Evolutionary conservation across 1,140 invertebrate genomes (phyloP), one percentile per base, ranked within the genome.

Genomic region (Acyrthosiphon pisum): DNA sequence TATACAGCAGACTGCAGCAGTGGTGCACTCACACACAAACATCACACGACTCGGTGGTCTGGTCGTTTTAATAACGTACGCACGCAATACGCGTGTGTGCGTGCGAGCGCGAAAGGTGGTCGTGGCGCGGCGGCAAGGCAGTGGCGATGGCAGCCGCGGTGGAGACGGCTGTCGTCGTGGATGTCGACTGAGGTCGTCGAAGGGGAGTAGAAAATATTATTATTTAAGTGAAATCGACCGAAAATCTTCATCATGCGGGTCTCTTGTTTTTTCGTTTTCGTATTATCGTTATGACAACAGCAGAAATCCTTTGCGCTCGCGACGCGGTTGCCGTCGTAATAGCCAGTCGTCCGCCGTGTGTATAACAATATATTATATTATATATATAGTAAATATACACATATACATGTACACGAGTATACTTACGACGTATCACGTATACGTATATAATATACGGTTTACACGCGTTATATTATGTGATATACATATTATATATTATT

Each of bases 191-290:
- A 26, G 37, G 22, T 88, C n/a, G 48, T 22, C 23, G 53, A 44
- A 68, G 91, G n/a, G 91, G 91, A 48, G 68, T 11, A 30, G 90
- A 46, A 93, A 93, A 93, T 93, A 93, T 93, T 93, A 93, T 93
- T 93, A 86, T 93, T 93, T 86, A 84, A 86, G 91, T 93, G 91
- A 93, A 93, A 93, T 93, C 91, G 91, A 93, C 91, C 91, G 91
- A 86, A 93, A 93, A 93, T 93, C 91, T 93, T 93, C 91, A 93
- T 93, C 81, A 53, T 93, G 91, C 81, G 91, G 91, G 48, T 84
- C 91, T 93, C 91, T 93, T 93, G 91, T 93, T 93, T 93, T 93
- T 93, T 93, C 91, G 91, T 50, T 81, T 81, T 76, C 81, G 76
- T 86, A 84, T 84, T 93, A 93, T 86, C 48, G 91, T 93, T 86